Base-by-base conservation (phyloP, 2,888 invertebrate genomes). In the Pedicia rivosa region DNA sequence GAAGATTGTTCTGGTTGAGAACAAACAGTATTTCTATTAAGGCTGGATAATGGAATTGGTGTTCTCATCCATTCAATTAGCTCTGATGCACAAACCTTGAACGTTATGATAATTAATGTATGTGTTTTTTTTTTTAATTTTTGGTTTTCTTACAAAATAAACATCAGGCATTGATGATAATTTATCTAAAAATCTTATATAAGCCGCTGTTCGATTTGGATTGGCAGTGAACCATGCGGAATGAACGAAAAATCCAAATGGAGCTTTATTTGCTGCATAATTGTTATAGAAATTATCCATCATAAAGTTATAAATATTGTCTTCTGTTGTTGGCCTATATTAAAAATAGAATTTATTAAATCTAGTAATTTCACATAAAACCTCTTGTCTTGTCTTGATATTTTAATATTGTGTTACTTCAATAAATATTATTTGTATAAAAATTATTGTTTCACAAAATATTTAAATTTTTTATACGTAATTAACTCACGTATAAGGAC, bases 191-290 rank as follows among this genome's bases (percentile, higher is more conserved):
- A 72, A 72, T 28, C 61, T 53, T 4, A 49, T 40, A 28, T 66
- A 60, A 2, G 67, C 71, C 2, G 51, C 45, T 3, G 52, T 49
- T 9, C 60, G 15, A 24, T 17, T 31, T 9, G 43, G 41, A 38
- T 46, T 45, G 17, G 43, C 43, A 6, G 42, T 42, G 46, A 71
- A 69, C 68, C 72, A 71, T 32, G 65, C 64, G 26, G 72, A 68
- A 46, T 74, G 74, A 28, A 71, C 53, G 48, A 64, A 72, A 43
- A 74, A 63, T 2, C 72, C 71, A 48, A 72, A 72, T 0, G 75
- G 76, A 15, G 75, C 67, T 4, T 66, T 60, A 50, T 67, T 72
- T 6, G 64, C 62, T 1, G 57, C 44, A 53, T 76, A 75, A 44
- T 72, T 70, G 6, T 64, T 57, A 22, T 66, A 51, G 50, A 78